Evolutionary conservation across 2,888 invertebrate genomes (phyloP).

Genomic region (Dolichomitus sp.): DNA sequence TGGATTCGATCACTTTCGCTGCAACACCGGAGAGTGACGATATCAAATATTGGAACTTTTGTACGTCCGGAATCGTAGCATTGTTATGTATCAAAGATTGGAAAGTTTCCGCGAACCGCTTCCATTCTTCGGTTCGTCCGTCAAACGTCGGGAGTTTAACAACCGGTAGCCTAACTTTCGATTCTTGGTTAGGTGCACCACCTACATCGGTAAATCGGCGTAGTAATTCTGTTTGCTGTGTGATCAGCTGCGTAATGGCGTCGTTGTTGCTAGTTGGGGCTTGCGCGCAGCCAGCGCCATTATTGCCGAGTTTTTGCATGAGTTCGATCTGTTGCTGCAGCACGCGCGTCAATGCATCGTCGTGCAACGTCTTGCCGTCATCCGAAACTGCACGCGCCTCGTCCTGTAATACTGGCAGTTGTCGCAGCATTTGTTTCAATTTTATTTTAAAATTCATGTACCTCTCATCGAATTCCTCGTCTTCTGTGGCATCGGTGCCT

Average conservation of each 20-base stretch:
- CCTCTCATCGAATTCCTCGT: conserved; percentile 45
- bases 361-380: conserved; percentile 14
- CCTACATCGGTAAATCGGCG: no score
- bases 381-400: background rate
- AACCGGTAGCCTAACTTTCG: no score
- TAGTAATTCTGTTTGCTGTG: conserved; percentile 43
- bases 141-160: no score
- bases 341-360: conserved; percentile 36
- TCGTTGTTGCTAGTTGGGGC: conserved; percentile 27
- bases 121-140: no score
- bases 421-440: conserved; percentile 41
- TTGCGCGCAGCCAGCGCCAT: conserved; percentile 13
- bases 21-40: conserved; percentile 50
- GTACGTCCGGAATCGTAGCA: no score
- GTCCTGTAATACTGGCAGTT: conserved; percentile 12
- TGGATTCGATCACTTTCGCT: conserved; percentile 59
- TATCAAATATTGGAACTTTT: conserved; percentile 65
- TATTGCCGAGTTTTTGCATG: conserved; percentile 26
- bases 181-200: no score
- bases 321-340: conserved; percentile 52
- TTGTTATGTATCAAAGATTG: no score
- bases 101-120: no score
- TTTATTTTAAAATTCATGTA: conserved; percentile 47
- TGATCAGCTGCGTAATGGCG: conserved; percentile 38
- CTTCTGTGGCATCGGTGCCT: conserved; percentile 22